Conservation (phyloP, 1,140 invertebrate species). For the Drosophila suzukii region DNA sequence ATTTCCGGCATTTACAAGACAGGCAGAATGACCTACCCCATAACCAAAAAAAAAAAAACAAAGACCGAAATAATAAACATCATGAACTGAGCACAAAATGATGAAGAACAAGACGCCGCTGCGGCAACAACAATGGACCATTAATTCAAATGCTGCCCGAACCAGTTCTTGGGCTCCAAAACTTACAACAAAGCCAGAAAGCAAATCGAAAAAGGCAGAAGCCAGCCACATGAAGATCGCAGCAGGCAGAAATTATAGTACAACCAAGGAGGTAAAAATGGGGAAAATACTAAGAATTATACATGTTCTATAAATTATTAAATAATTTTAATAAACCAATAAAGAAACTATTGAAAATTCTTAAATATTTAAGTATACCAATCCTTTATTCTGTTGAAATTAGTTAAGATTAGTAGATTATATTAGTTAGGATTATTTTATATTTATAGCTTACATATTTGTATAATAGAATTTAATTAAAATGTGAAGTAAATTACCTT, state of each 20-base stretch:
- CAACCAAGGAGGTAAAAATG: conserved; percentile 7
- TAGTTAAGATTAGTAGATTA: too few species aligned
- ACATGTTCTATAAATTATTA: neutral
- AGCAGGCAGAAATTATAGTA: conserved; percentile 49
- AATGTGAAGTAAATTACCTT: too few species aligned
- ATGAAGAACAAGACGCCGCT: conserved; percentile 25
- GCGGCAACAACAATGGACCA: conserved; percentile 64
- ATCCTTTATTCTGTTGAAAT: too few species aligned
- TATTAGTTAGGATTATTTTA: too few species aligned
- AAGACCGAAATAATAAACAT: neutral
- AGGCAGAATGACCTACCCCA: conserved; percentile 57
- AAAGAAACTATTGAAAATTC: too few species aligned
- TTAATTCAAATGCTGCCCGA: conserved; percentile 81
- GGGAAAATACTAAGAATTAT: too few species aligned
- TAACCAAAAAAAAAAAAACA: neutral
- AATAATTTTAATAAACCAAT: too few species aligned
- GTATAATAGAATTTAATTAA: too few species aligned
- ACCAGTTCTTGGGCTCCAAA: conserved; percentile 69
- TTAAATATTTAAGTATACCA: too few species aligned
- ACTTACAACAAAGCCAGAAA: conserved; percentile 30
- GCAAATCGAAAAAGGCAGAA: conserved; percentile 37
- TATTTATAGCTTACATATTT: too few species aligned
- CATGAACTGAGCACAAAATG: conserved; percentile 18
- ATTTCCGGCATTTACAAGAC: conserved; percentile 71
- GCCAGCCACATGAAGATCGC: conserved; percentile 59